Base-by-base conservation (phyloP, 2,797 vertebrate genomes). In the Pagetopsis macropterus region DNA sequence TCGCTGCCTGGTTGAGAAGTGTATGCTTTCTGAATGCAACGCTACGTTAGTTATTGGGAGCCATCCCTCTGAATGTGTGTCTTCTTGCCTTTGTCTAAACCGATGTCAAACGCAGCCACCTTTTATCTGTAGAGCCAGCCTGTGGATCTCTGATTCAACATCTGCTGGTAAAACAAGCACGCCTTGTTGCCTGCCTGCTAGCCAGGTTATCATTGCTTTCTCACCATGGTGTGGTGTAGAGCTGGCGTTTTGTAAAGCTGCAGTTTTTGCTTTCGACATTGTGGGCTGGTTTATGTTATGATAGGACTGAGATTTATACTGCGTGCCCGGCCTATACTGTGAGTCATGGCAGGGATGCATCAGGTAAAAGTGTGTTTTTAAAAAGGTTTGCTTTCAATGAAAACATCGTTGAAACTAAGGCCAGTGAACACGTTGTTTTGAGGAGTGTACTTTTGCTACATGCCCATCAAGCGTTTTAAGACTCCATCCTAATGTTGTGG, bases 61-160 rank as follows among this genome's bases (percentile, higher is more conserved):
- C 77, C 83, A 71, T 84, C 64, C 63, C 64, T 76, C 62, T 78
- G 19, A 70, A 9, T 64, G 78, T 75, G 55, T 78, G 55, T 85
- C 72, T 62, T 81, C 77, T 69, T 87, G 91, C 88, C 90, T 92
- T 93, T 93, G 92, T 93, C 89, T 91, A 89, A 90, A 55, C 88
- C 85, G 70, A 76, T 90, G 87, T 90, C 84, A 87, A 84, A 83
- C 78, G 86, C 82, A 88, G 87, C 83, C 89, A 90, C 87, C 91
- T 90, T 90, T 84, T 21, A 82, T 89, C 86, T 43, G 46, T 55
- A 49, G 66, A 17, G 44, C 55, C 79, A 84, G 74, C 72, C 65
- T 78, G 83, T 85, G 74, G 77, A 70, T 73, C 40, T 50, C 45
- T 60, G 33, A 72, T 61, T 58, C 59, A 71, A 5, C 82, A 79